Percentiles rank a stretch among this genome's conserved stretches.
phyloP scores from a whole-genome alignment of 2,888 invertebrate species.

The Horisme vitalbata region DNA sequence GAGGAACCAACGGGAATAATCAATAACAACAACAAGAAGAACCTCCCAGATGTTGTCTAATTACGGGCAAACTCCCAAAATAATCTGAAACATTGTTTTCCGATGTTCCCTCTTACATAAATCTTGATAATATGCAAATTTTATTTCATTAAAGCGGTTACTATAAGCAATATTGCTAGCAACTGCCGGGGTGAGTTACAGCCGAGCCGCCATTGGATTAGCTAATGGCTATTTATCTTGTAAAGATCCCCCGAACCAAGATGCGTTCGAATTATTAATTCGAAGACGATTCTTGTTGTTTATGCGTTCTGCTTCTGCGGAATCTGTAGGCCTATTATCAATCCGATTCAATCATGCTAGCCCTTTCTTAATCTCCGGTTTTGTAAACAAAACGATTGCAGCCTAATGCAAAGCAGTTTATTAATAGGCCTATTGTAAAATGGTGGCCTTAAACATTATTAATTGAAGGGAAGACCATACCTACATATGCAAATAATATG shows the following conservation, averaged over 20 bases:
- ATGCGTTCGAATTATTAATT: constrained; percentile 69
- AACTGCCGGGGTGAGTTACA: constrained; percentile 62
- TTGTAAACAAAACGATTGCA: too few relatives aligned
- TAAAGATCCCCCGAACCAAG: constrained; percentile 65
- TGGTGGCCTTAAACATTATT: too few relatives aligned
- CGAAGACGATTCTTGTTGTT: constrained; percentile 29
- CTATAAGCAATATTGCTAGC: constrained; percentile 72
- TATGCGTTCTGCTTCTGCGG: constrained; percentile 2
- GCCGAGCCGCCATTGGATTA: constrained; percentile 74
- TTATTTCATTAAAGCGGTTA: constrained; percentile 80
- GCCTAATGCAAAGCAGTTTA: too few relatives aligned
- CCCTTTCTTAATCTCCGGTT: too few relatives aligned
- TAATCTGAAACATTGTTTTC: constrained; percentile 63
- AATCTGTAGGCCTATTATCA: neutral
- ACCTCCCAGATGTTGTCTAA: constrained; percentile 34
- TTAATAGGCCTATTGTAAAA: too few relatives aligned
- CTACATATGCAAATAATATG: too few relatives aligned
- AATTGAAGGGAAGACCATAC: too few relatives aligned
- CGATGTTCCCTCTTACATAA: constrained; percentile 65
- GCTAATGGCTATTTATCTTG: constrained; percentile 82
- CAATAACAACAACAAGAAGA: constrained; percentile 6
- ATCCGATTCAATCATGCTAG: too few relatives aligned
- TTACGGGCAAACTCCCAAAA: constrained; percentile 49
- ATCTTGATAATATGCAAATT: constrained; percentile 81
- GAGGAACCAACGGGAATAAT: neutral